Percentiles rank a stretch among this genome's conserved stretches.
Evolutionary conservation across 2,888 invertebrate species (phyloP).

Genomic region (Drosophila formosana): DNA sequence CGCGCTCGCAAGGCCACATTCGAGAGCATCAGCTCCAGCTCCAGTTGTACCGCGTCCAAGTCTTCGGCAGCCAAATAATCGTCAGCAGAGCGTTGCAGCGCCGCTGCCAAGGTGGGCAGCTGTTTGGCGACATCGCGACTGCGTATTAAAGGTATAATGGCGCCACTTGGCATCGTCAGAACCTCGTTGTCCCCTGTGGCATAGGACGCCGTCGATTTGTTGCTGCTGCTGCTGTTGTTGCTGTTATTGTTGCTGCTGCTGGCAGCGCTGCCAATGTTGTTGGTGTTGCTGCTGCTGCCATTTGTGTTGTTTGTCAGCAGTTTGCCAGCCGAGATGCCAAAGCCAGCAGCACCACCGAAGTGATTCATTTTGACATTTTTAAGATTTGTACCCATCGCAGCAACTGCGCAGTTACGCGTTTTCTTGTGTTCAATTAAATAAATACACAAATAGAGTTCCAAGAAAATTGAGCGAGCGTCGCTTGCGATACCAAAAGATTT

Average conservation of each 20-base stretch:
- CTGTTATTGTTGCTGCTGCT: conserved; percentile 19
- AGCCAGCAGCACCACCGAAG: conserved; percentile 54
- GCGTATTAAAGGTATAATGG: conserved; percentile 88
- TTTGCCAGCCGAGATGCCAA: conserved; percentile 59
- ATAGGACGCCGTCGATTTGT: conserved; percentile 30
- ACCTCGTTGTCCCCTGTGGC: conserved; percentile 45
- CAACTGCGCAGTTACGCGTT: conserved; percentile 33
- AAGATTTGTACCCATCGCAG: conserved; percentile 63
- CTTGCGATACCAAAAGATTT: conserved; percentile 28
- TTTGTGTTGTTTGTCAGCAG: conserved; percentile 55
- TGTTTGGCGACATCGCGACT: conserved; percentile 89
- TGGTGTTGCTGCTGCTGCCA: conserved; percentile 33
- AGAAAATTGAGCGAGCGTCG: conserved; percentile 45
- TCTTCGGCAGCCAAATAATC: conserved; percentile 95
- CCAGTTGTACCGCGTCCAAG: conserved; percentile 93
- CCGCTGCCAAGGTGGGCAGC: conserved; percentile 89
- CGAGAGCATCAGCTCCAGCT: conserved; percentile 93
- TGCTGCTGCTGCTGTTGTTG: conserved; percentile 20
- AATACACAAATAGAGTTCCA: conserved; percentile 34
- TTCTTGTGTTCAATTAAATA: conserved; percentile 29
- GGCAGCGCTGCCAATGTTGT: conserved; percentile 5
- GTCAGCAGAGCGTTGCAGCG: conserved; percentile 89
- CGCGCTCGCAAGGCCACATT: conserved; percentile 92
- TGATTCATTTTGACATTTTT: conserved; percentile 65
- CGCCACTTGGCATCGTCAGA: conserved; percentile 45